Base-by-base conservation (phyloP, 2,888 invertebrate species). In the Euclidia mi region DNA sequence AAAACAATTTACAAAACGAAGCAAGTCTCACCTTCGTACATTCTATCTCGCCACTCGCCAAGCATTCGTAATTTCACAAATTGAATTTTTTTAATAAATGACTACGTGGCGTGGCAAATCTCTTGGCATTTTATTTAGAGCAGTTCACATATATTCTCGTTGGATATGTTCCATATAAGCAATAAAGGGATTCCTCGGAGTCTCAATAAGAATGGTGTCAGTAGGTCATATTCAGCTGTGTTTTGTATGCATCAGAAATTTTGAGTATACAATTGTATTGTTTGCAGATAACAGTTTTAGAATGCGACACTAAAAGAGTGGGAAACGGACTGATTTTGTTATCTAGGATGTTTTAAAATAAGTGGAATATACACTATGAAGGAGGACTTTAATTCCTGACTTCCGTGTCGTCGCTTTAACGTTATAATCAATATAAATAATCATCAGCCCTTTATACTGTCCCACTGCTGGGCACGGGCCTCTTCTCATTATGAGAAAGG, bases 161-260 rank as follows among this genome's bases (percentile, higher is more conserved):
- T 38, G 56, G 55, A 69, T 61, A 64, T 71, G 60, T 56, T 58
- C 53, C 63, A 51, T 70, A 65, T 65, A 58, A 61, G 73, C 74
- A 84, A 84, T 85, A 84, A 79, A 78, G 76, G 76, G 79, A 82
- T 82, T 82, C 82, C 76, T 77, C 66, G 50, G 42, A 37, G 55
- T 60, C 59, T 65, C 73, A 58, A 62, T 67, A 65, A 49, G 48
- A 77, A 74, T 59, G 51, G 74, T 84, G 85, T 81, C 75, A 85
- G 66, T 85, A 57, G 87, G 87, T 81, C 86, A 82, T 75, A 77
- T 69, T 79, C 85, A 79, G 78, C 76, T 70, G 68, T 78, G 68
- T 75, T 76, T 74, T 45, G 59, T 53, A 64, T 68, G 68, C 59
- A 63, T 56, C 53, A 57, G 43, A 42, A 63, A 64, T 56, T 65